Conservation (phyloP, 2,888 invertebrate genomes). For the Timema cristinae region DNA sequence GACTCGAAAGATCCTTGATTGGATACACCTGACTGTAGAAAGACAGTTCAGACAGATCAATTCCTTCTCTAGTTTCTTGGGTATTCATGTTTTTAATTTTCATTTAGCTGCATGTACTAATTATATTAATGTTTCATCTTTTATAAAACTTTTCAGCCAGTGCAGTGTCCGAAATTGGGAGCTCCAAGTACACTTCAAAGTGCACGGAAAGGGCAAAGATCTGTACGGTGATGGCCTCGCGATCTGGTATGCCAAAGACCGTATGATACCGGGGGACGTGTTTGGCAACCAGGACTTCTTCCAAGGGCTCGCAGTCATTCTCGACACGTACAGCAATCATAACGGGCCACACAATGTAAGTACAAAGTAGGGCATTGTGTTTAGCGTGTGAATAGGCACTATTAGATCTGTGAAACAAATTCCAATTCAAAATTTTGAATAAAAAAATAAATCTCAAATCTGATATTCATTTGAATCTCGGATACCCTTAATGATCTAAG, state of each 20-base stretch:
- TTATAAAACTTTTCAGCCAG: not conserved
- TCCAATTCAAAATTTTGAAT: too few relatives aligned
- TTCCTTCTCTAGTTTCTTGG: not conserved
- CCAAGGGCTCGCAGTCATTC: conserved; percentile 81
- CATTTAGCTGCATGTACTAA: not conserved
- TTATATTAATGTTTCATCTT: not conserved
- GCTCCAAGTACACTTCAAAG: conserved; percentile 91
- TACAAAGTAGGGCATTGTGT: conserved; percentile 29
- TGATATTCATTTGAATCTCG: too few relatives aligned
- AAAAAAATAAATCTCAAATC: too few relatives aligned
- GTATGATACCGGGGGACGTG: conserved; percentile 78
- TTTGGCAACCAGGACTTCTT: conserved; percentile 95
- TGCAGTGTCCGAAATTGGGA: conserved; percentile 92
- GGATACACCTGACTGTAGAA: not conserved
- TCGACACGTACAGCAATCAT: conserved; percentile 99
- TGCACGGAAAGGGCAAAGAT: conserved; percentile 91
- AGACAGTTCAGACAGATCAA: not conserved
- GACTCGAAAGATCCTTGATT: too few relatives aligned
- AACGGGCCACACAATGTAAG: conserved; percentile 97
- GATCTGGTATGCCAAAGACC: conserved; percentile 86
- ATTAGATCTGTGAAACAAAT: too few relatives aligned
- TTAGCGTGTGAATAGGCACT: too few relatives aligned
- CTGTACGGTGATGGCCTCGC: conserved; percentile 97
- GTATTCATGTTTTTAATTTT: not conserved
- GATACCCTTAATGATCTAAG: too few relatives aligned